Evolutionary conservation across 2,797 vertebrate genomes (phyloP).

Genomic region (Scleropages formosus): DNA sequence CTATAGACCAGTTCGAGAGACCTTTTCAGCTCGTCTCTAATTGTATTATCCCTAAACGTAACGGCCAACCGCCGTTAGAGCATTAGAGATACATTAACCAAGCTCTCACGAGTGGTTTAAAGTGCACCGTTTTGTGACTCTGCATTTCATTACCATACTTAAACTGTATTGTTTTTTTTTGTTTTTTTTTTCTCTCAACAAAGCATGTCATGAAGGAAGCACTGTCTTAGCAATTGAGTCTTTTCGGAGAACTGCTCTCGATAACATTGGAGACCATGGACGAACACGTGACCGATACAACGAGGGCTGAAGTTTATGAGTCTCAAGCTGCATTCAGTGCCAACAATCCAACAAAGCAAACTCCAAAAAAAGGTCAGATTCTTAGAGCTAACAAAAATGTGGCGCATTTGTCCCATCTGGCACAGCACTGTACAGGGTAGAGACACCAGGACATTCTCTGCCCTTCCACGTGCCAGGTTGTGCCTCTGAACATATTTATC

Average conservation of each 20-base stretch:
- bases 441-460: not conserved
- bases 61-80: not conserved
- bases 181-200: too few relatives aligned
- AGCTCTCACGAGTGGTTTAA: not conserved
- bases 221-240: not conserved
- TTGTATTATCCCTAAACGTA: not conserved
- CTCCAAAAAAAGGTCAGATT: not conserved
- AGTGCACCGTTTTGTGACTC: not conserved
- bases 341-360: not conserved
- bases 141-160: not conserved
- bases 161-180: not conserved
- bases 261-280: constrained; percentile 2
- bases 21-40: not conserved
- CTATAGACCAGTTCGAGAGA: not conserved
- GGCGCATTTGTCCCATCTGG: constrained; percentile 6
- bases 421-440: not conserved
- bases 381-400: not conserved
- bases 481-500: not conserved
- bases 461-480: not conserved
- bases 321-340: not conserved
- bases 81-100: not conserved
- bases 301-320: not conserved
- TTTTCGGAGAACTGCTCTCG: constrained; percentile 5
- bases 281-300: not conserved
- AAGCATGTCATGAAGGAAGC: not conserved